These are phyloP conservation scores for Seira sanloemensis DNA, from an alignment of 2,888 invertebrate genomes.

Conservation along the genomic window DNA sequence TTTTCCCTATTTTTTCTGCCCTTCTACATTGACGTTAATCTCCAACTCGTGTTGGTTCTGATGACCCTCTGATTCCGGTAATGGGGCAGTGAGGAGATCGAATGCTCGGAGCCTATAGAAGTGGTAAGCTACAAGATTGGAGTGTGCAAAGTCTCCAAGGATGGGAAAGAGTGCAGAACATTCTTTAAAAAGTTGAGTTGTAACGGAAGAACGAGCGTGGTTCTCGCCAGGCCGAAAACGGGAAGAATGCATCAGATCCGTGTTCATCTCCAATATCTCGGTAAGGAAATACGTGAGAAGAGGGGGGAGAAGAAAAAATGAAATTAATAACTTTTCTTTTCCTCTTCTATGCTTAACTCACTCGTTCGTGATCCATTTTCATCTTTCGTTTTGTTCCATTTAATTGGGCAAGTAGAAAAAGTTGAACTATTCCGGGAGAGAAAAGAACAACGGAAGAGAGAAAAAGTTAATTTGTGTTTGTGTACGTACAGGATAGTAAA, in stretches of 20 bases:
- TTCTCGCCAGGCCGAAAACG: slow-evolving; percentile 94
- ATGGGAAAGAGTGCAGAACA: slow-evolving; percentile 95
- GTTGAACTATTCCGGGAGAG: background rate
- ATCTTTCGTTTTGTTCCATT: slow-evolving; percentile 21
- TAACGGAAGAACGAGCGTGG: slow-evolving; percentile 93
- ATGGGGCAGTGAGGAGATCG: slow-evolving; percentile 83
- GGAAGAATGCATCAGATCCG: slow-evolving; percentile 99
- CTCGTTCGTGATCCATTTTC: slow-evolving; percentile 17
- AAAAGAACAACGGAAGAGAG: background rate
- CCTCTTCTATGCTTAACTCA: background rate
- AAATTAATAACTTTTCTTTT: slow-evolving; percentile 24
- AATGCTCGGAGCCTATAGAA: slow-evolving; percentile 93
- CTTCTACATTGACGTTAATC: background rate
- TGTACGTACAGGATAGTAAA: background rate
- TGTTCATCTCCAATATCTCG: slow-evolving; percentile 97
- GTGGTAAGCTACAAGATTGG: slow-evolving; percentile 97
- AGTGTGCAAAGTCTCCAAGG: slow-evolving; percentile 93
- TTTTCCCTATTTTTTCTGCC: slow-evolving; percentile 12
- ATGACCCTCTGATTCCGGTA: slow-evolving; percentile 2
- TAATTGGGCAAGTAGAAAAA: slow-evolving; percentile 32
- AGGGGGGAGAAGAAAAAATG: background rate
- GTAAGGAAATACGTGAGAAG: slow-evolving; percentile 77
- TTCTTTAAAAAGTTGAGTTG: slow-evolving; percentile 92
- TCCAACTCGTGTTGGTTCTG: background rate
- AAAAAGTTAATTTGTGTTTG: slow-evolving; percentile 27